Base-by-base conservation (phyloP, 1,140 invertebrate species). In the Manduca sexta region DNA sequence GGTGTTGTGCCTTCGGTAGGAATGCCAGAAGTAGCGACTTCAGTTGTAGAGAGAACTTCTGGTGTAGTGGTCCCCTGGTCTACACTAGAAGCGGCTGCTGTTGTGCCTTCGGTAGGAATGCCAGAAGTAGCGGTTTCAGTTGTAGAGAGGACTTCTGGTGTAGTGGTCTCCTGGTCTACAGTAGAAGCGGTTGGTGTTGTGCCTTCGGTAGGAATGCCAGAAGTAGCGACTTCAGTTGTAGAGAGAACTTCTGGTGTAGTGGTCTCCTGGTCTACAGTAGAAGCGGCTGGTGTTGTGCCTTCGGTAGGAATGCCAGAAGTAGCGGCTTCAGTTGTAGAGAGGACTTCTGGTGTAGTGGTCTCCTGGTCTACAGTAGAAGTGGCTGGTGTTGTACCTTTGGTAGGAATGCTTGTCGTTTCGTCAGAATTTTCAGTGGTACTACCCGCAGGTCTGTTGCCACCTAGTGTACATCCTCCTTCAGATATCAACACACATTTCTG, bases 391-490 rank as follows among this genome's bases (percentile, higher is more conserved):
- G 49, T 45, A 2, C 15, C 37, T 39, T 12, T 39, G 3, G 43
- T 45, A 11, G 26, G 30, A 17, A 13, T 1, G 1, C 12, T n/a
- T 5, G 30, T 31, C 1, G 13, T 34, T 13, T 10, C 1, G 37
- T 39, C 16, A 10, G 14, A 8, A 30, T 30, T 21, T 12, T 5
- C 14, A 8, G 42, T 31, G 2, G 42, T 44, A 14, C 4, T 26
- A 26, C 21, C 8, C 4, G 21, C 4, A 26, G 21, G 21, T 8
- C 21, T 26, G 21, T 3, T 26, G 30, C 11, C 13, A 1, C 45
- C 33, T 12, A 26, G 13, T 1, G 50, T 52, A 18, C 50, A 52
- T 13, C 50, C 50, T 8, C 50, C 50, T 35, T 52, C 50, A n/a
- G 50, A 38, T 3, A 52, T 52, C 39, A 8, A 2, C 11, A 53